Evolutionary conservation across 2,888 invertebrate species (phyloP).

Genomic region (Camponotus fellah): DNA sequence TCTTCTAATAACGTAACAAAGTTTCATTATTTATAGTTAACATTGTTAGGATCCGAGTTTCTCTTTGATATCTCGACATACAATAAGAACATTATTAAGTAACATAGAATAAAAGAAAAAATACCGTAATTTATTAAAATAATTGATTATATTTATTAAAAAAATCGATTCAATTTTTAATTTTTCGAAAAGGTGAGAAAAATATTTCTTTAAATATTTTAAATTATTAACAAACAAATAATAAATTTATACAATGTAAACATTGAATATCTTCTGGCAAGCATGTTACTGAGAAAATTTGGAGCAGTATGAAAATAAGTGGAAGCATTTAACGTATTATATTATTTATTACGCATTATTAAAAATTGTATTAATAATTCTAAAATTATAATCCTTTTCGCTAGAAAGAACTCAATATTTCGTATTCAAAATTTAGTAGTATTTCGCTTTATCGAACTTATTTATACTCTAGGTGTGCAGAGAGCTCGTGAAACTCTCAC

Average conservation of each 20-base stretch:
- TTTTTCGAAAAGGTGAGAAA: neutral
- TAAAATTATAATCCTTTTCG: neutral
- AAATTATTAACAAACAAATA: neutral
- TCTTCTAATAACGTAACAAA: neutral
- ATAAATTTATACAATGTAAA: neutral
- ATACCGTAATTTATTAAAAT: neutral
- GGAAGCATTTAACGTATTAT: neutral
- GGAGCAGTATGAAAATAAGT: neutral
- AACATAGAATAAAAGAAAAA: neutral
- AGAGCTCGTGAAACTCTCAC: slow-evolving; percentile 47
- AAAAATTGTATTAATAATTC: neutral
- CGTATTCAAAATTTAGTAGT: neutral
- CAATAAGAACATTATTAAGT: slow-evolving; percentile 2
- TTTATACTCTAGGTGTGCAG: slow-evolving; percentile 26
- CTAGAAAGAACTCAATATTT: neutral
- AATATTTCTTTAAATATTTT: slow-evolving; percentile 1
- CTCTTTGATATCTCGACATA: neutral
- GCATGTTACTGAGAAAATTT: neutral
- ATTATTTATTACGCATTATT: slow-evolving; percentile 1
- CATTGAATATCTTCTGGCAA: neutral
- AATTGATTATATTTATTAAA: neutral
- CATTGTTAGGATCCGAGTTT: slow-evolving; percentile 6
- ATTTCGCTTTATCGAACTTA: slow-evolving; percentile 40
- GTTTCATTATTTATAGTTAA: neutral
- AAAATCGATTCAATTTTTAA: neutral